Base-by-base conservation (phyloP, 1,140 invertebrate species). In the Plutomurus gul region DNA sequence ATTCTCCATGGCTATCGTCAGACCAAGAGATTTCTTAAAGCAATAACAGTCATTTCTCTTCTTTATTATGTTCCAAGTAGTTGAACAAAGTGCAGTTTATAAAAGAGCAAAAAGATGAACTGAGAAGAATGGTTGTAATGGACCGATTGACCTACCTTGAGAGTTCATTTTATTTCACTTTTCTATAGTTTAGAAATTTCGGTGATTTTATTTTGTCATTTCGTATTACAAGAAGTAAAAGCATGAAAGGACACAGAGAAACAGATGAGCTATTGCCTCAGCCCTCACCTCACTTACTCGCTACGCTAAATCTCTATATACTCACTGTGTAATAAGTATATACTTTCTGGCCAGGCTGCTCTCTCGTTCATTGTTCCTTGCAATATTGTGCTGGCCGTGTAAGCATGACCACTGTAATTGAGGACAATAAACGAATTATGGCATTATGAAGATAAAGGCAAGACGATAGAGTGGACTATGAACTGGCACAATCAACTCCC, bases 391-490 rank as follows among this genome's bases (percentile, higher is more conserved):
- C 13, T 22, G 47, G 3, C 20, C 47, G 47, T 51, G 47, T 22
- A 13, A 36, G 27, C 56, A 65, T 65, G 56, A 65, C 56, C 56
- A 27, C n/a, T 65, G 56, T 65, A 65, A 65, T 65, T 65, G 56
- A 33, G 56, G 30, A 65, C 56, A 65, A 65, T 65, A 65, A 65
- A 65, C 56, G 56, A 65, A 65, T 65, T 65, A 65, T n/a, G 27
- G 22, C 27, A 65, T 65, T 33, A 65, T 65, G 56, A n/a, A 65
- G 56, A 33, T 33, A 65, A 27, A 30, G 36, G 56, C 56, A 65
- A 65, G 36, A 65, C 30, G 56, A 65, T 65, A 65, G 56, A 65
- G 56, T 65, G 56, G 56, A 65, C 56, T 65, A 65, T 65, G 56
- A 65, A 65, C 56, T 65, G 56, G 13, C 27, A 65, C 27, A 65